These are phyloP conservation scores for Trissolcus japonicus DNA, from an alignment of 2,888 invertebrate genomes.

Conservation along the genomic window DNA sequence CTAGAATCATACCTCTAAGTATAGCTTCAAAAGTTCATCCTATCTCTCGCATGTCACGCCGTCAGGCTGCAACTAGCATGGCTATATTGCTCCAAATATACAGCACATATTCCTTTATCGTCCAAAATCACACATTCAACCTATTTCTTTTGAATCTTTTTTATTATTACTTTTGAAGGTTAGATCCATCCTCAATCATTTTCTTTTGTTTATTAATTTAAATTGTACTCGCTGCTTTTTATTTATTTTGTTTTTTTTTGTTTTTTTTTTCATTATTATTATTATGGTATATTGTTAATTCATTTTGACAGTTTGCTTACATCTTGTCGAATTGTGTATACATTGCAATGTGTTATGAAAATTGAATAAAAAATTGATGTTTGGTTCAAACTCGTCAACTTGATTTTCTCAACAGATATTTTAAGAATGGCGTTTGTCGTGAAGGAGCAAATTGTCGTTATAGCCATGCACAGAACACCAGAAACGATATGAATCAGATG, in stretches of 20 bases:
- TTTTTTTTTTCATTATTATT: background rate
- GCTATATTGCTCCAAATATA: no score
- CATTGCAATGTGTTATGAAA: background rate
- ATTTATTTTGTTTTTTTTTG: background rate
- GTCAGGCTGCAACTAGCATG: no score
- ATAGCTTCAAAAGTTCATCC: background rate
- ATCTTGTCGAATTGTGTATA: background rate
- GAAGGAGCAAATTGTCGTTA: constrained; percentile 72
- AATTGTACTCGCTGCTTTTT: background rate
- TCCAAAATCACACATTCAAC: no score
- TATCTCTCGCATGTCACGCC: background rate
- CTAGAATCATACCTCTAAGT: no score
- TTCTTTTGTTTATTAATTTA: background rate
- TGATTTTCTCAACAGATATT: constrained; percentile 66
- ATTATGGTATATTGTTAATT: background rate
- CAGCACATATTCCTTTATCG: no score
- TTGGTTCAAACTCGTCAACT: background rate
- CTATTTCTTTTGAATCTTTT: no score
- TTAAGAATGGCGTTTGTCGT: constrained; percentile 72
- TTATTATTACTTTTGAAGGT: no score
- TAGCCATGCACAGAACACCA: constrained; percentile 64
- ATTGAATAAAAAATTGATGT: background rate
- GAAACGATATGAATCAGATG: constrained; percentile 59
- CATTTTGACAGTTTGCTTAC: background rate
- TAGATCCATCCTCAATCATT: no score